Conservation (phyloP, 2,113 vertebrate species). For the Oenanthe melanoleuca region DNA sequence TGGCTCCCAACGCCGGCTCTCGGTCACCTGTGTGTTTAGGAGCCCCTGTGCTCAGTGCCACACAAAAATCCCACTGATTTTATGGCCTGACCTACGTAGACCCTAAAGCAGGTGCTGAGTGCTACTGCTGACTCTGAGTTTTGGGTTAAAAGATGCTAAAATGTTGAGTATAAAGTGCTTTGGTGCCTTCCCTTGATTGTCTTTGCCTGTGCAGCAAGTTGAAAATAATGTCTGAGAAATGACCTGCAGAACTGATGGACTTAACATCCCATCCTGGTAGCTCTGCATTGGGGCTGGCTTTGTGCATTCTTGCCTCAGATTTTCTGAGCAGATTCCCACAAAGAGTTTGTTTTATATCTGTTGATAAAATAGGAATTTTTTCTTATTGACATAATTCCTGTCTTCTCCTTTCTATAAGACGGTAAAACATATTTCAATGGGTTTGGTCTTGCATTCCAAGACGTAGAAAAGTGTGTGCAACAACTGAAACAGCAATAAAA, state of each 20-base stretch:
- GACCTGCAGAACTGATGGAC: background rate
- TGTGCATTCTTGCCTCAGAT: background rate
- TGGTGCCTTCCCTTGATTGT: background rate
- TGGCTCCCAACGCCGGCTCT: fast-evolving
- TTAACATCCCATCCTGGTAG: background rate
- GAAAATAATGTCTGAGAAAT: background rate
- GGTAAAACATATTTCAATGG: background rate
- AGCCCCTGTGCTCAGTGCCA: background rate
- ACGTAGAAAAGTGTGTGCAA: background rate
- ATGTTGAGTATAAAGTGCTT: background rate
- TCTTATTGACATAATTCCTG: background rate
- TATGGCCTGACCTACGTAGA: background rate
- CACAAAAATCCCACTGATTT: background rate
- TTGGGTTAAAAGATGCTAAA: background rate
- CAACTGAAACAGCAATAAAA: background rate
- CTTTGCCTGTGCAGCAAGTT: background rate
- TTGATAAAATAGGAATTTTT: background rate
- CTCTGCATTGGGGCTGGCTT: background rate
- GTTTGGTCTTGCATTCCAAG: background rate
- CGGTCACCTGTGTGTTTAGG: background rate
- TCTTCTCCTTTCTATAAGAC: background rate
- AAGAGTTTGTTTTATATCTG: background rate
- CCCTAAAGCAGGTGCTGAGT: background rate
- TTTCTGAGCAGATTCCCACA: background rate
- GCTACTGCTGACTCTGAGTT: background rate